phyloP scores from a whole-genome alignment of 2,797 vertebrate genomes.

The Coccyzus lansbergi region DNA sequence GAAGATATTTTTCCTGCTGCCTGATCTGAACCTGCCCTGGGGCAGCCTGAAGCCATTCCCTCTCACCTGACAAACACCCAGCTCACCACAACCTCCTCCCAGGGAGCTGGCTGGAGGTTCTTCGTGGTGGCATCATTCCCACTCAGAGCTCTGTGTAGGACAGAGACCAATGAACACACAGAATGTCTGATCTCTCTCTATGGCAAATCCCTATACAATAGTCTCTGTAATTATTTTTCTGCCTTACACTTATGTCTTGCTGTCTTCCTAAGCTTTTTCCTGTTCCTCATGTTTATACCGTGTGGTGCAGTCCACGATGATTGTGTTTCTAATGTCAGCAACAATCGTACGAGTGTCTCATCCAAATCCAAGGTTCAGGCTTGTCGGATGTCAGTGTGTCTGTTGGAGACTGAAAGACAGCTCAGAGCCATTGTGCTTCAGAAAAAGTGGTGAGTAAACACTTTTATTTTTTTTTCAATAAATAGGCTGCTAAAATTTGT shows the following conservation, averaged over 20 bases:
- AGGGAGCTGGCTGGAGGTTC: not conserved
- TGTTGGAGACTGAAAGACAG: not conserved
- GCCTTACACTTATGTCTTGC: not conserved
- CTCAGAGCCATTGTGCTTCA: not conserved
- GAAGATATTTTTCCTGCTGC: no score
- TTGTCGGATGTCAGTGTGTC: not conserved
- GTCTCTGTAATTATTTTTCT: not conserved
- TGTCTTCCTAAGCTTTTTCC: not conserved
- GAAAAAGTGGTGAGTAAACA: not conserved
- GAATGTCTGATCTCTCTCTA: not conserved
- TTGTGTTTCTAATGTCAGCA: not conserved
- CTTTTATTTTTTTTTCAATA: not conserved
- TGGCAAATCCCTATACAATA: not conserved
- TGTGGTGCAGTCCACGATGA: fast-evolving
- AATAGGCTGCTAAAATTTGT: not conserved
- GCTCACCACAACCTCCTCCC: no score
- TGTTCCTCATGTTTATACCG: fast-evolving
- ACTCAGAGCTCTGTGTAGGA: not conserved
- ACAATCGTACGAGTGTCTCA: not conserved
- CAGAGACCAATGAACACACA: fast-evolving
- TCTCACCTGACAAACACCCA: no score
- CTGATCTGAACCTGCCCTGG: no score
- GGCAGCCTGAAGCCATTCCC: no score
- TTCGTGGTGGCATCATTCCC: not conserved
- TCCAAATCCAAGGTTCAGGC: not conserved